Conservation (phyloP, 2,888 invertebrate species). For the Euzetes globulus region DNA sequence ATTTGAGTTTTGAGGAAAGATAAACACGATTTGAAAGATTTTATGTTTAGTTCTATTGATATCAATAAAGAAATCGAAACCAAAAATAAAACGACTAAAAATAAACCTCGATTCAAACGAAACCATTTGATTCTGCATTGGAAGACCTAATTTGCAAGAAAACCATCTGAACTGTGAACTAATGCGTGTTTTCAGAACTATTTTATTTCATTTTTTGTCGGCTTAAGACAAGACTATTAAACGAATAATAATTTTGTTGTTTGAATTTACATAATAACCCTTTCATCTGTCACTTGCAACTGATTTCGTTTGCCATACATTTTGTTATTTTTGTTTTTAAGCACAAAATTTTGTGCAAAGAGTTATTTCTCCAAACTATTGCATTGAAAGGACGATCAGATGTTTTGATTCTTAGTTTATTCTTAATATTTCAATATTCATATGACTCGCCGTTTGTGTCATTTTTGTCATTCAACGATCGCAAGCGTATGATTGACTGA, state of each 20-base stretch:
- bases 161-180: not conserved
- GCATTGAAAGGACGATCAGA: not conserved
- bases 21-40: not conserved
- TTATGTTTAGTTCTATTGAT: not conserved
- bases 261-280: no score
- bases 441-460: not conserved
- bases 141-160: no score
- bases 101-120: not conserved
- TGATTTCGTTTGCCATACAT: no score
- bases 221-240: no score
- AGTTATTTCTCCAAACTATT: no score
- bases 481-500: not conserved
- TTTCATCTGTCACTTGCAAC: no score
- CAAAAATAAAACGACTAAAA: not conserved
- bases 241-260: no score
- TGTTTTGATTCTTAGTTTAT: not conserved
- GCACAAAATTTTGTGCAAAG: no score
- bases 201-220: not conserved
- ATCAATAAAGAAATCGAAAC: not conserved
- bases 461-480: not conserved
- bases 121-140: not conserved
- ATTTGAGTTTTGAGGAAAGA: not conserved
- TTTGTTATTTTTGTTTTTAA: no score
- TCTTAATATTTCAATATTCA: not conserved
- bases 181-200: not conserved